A percentile compares a stretch with the other conserved stretches of the same genome.
These are phyloP conservation scores for Vulpes ferrilata DNA, from an alignment of 2,113 vertebrate species.

Conservation along the genomic window DNA sequence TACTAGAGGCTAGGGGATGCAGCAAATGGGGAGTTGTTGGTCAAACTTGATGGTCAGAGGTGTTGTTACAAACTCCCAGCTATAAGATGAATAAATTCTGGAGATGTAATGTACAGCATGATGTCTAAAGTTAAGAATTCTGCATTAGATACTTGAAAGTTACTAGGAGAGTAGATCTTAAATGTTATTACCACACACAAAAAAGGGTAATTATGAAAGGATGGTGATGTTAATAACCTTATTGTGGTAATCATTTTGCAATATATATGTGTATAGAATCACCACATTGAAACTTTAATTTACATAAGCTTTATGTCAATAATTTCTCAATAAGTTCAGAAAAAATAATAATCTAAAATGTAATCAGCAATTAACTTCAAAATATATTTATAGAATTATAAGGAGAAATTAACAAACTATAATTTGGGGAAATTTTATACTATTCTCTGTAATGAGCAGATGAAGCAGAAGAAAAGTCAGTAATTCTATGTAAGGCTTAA, in stretches of 20 bases:
- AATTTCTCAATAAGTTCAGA: not conserved
- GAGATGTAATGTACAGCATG: not conserved
- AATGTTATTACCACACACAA: not conserved
- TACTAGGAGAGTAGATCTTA: not conserved
- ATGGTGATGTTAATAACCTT: not conserved
- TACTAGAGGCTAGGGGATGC: not conserved
- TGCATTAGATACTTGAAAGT: not conserved
- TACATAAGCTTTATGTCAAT: not conserved
- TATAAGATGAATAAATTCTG: not conserved
- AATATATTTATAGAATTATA: not conserved
- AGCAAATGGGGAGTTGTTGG: not conserved
- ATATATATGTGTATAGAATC: not conserved
- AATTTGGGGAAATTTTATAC: not conserved
- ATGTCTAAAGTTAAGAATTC: not conserved
- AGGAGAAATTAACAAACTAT: not conserved
- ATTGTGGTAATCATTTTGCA: not conserved
- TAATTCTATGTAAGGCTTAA: not conserved
- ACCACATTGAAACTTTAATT: not conserved
- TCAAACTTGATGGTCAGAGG: not conserved
- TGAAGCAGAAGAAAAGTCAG: not conserved
- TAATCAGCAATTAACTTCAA: not conserved
- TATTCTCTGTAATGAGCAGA: not conserved
- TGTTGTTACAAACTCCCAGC: not conserved
- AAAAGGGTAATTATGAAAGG: not conserved
- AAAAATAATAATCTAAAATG: not conserved